Evolutionary conservation across 2,113 vertebrate species (phyloP).

Genomic region (Ophthalmolycus amberensis): DNA sequence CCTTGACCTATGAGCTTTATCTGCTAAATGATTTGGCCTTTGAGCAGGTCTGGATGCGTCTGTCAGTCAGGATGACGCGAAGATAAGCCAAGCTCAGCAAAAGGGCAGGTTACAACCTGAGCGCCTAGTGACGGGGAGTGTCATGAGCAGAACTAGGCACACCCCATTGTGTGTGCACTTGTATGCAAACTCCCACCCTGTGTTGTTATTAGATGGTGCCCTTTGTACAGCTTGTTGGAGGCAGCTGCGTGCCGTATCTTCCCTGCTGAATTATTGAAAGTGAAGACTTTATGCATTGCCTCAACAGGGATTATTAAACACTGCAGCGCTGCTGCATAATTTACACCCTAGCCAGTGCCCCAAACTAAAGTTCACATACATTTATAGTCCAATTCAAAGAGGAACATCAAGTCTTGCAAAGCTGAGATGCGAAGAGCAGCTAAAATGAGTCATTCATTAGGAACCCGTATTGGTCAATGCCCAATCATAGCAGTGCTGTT

Average conservation of each 20-base stretch:
- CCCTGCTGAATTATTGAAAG: slow-evolving; percentile 79
- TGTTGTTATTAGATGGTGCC: slow-evolving; percentile 31
- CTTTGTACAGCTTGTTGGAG: slow-evolving; percentile 55
- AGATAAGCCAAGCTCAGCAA: slow-evolving; percentile 36
- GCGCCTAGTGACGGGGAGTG: slow-evolving; percentile 26
- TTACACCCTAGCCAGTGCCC: slow-evolving; percentile 31
- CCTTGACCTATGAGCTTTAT: slow-evolving; percentile 26
- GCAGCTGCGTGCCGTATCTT: slow-evolving; percentile 52
- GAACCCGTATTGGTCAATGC: slow-evolving; percentile 42
- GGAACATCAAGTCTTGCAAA: slow-evolving; percentile 40
- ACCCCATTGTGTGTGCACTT: slow-evolving; percentile 31
- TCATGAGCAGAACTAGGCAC: slow-evolving; percentile 21
- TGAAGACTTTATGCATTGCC: slow-evolving; percentile 47
- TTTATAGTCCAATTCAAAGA: slow-evolving; percentile 3
- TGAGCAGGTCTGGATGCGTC: slow-evolving; percentile 37
- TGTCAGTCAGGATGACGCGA: slow-evolving; percentile 28
- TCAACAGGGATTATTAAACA: slow-evolving; percentile 56
- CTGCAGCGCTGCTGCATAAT: slow-evolving; percentile 61
- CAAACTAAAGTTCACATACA: slow-evolving; percentile 37
- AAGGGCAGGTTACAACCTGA: slow-evolving; percentile 59
- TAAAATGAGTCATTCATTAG: slow-evolving; percentile 10
- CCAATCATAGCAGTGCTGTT: slow-evolving; percentile 55
- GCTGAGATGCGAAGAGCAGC: slow-evolving; percentile 51
- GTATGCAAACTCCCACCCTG: slow-evolving; percentile 30
- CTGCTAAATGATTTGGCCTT: slow-evolving; percentile 38